A percentile compares a stretch with the other conserved stretches of the same genome.
phyloP scores from a whole-genome alignment of 2,797 vertebrate genomes.

The Valencia hispanica region DNA sequence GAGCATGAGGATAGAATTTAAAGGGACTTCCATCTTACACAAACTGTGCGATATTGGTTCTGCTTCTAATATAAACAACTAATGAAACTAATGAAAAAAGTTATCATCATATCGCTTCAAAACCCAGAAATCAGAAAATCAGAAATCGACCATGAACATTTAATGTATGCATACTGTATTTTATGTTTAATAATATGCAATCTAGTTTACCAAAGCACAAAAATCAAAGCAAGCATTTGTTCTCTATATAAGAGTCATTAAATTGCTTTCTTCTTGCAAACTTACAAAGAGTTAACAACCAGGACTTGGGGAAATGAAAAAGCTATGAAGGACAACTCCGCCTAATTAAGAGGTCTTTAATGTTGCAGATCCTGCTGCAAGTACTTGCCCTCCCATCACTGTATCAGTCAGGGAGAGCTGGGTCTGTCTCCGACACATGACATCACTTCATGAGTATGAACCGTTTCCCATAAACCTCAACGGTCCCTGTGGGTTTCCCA shows the following conservation, averaged over 20 bases:
- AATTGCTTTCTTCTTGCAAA: slow-evolving; percentile 5
- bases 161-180: background rate
- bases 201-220: background rate
- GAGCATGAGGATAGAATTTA: no score
- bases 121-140: background rate
- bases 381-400: slow-evolving; percentile 47
- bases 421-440: slow-evolving; percentile 71
- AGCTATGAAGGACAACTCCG: slow-evolving; percentile 21
- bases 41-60: background rate
- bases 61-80: background rate
- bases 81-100: no score
- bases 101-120: no score
- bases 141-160: background rate
- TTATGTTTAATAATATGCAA: slow-evolving; percentile 15
- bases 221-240: slow-evolving; percentile 15
- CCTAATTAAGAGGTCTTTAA: slow-evolving; percentile 40
- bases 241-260: slow-evolving; percentile 9
- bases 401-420: slow-evolving; percentile 59
- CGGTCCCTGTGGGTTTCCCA: slow-evolving; percentile 61
- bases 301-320: background rate
- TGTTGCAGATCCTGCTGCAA: slow-evolving; percentile 33
- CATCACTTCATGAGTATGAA: slow-evolving; percentile 81
- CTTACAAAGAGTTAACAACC: background rate
- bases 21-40: background rate
- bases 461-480: slow-evolving; percentile 78